A percentile compares a stretch with the other conserved stretches of the same genome.
Evolutionary conservation across 2,113 vertebrate species (phyloP).

Genomic region (Hippocampus guttulatus): DNA sequence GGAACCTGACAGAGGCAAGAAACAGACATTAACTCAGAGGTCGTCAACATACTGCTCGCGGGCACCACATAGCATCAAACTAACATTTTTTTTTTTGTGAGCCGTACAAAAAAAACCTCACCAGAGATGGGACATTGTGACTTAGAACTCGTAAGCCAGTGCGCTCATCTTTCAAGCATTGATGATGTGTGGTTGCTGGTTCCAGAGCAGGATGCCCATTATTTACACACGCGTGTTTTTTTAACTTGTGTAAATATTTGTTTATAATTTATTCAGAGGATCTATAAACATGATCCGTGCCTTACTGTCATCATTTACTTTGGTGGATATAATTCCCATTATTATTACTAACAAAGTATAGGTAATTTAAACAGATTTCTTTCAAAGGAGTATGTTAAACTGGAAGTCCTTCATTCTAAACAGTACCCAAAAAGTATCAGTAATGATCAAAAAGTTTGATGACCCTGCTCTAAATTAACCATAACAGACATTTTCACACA

Average conservation of each 20-base stretch:
- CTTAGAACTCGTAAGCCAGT: not conserved
- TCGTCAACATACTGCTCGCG: not conserved
- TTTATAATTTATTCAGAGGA: too few relatives aligned
- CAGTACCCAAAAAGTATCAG: too few relatives aligned
- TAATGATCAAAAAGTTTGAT: too few relatives aligned
- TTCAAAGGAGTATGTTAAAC: not conserved
- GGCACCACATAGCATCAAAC: not conserved
- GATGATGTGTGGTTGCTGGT: not conserved
- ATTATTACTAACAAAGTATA: too few relatives aligned
- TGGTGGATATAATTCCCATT: too few relatives aligned
- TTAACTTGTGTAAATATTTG: too few relatives aligned
- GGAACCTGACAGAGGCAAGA: not conserved
- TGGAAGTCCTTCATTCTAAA: not conserved
- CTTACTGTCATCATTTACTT: not conserved
- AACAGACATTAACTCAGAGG: not conserved
- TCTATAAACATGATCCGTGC: too few relatives aligned
- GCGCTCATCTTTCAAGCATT: not conserved
- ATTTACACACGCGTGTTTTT: not conserved
- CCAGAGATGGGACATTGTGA: too few relatives aligned
- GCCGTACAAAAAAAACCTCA: not conserved
- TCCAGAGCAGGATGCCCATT: not conserved
- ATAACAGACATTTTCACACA: too few relatives aligned
- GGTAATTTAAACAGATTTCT: too few relatives aligned
- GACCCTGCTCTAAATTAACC: too few relatives aligned
- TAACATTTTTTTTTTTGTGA: not conserved